Evolutionary conservation across 2,113 vertebrate genomes (phyloP).

Genomic region (Tetraodon nigroviridis): DNA sequence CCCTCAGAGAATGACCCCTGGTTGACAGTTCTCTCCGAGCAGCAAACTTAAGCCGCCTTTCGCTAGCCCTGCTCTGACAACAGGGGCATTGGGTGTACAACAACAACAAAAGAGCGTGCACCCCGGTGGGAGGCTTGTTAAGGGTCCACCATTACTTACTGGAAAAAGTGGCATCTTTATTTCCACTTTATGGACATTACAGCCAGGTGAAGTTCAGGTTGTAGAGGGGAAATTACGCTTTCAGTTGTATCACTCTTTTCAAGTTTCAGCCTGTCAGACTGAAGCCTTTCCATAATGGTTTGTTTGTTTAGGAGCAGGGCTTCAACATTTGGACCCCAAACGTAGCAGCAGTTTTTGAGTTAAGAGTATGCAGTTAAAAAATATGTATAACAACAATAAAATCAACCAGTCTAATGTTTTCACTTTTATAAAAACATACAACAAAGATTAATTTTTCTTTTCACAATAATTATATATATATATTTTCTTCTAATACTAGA

Average conservation of each 20-base stretch:
- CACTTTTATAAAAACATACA: neutral
- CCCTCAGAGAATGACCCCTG: slow-evolving; percentile 52
- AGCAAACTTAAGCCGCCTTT: slow-evolving; percentile 49
- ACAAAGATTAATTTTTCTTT: neutral
- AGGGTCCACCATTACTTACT: slow-evolving; percentile 44
- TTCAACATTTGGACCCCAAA: too few relatives aligned
- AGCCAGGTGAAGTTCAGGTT: slow-evolving; percentile 5
- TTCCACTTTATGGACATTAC: slow-evolving; percentile 18
- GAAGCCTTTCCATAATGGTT: too few relatives aligned
- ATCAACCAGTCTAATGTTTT: too few relatives aligned
- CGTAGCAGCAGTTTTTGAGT: too few relatives aligned
- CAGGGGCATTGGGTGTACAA: slow-evolving; percentile 70
- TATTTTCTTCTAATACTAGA: neutral
- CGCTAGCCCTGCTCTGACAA: slow-evolving; percentile 46
- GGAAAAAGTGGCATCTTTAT: slow-evolving; percentile 42
- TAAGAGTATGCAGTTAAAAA: too few relatives aligned
- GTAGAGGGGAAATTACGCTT: slow-evolving; percentile 10
- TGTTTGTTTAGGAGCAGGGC: too few relatives aligned
- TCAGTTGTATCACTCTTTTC: neutral
- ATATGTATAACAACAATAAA: too few relatives aligned
- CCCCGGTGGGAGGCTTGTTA: slow-evolving; percentile 58
- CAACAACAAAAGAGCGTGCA: slow-evolving; percentile 33
- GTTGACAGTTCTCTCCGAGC: slow-evolving; percentile 62
- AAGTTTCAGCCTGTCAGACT: neutral
- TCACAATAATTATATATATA: too few relatives aligned